Conservation (phyloP, 2,113 vertebrate genomes). For the Alectura lathami region DNA sequence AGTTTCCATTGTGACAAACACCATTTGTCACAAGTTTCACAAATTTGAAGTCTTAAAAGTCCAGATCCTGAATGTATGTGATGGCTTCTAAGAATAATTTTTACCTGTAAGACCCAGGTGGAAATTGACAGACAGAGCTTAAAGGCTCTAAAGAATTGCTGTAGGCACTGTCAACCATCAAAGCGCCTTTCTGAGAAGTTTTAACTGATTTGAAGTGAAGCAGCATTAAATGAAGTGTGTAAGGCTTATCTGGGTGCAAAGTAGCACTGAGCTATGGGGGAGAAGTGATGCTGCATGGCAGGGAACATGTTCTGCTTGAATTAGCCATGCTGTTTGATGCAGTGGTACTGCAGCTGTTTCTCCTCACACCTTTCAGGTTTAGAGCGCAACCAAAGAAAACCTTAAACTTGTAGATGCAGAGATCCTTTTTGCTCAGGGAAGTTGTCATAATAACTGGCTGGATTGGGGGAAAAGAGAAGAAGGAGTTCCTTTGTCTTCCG, state of each 20-base stretch:
- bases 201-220: background rate
- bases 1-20: background rate
- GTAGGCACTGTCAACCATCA: background rate
- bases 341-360: background rate
- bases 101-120: background rate
- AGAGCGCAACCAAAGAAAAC: background rate
- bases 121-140: background rate
- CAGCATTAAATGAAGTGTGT: background rate
- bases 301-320: background rate
- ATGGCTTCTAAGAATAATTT: background rate
- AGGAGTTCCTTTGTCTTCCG: background rate
- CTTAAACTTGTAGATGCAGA: background rate
- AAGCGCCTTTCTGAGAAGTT: constrained; percentile 12
- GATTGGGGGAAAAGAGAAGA: background rate
- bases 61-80: background rate
- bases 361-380: background rate
- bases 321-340: background rate
- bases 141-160: background rate
- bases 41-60: background rate
- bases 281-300: background rate
- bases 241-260: background rate
- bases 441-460: background rate
- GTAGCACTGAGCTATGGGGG: background rate
- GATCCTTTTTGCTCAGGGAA: background rate
- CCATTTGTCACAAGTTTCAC: background rate